Base-by-base conservation (phyloP, 2,888 invertebrate species). In the Vanessa cardui region DNA sequence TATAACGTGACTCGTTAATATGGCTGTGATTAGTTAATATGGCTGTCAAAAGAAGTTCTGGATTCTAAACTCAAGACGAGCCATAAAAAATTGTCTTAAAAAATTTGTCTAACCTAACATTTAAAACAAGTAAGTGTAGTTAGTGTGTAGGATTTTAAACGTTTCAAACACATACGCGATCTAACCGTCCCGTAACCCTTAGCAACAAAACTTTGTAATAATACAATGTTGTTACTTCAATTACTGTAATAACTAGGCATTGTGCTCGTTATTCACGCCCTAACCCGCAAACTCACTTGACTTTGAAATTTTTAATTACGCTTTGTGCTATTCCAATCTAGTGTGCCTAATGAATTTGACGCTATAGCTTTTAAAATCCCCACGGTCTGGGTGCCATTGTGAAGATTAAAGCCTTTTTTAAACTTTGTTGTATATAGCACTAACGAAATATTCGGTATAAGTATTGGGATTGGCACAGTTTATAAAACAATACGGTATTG, bases 221-320 rank as follows among this genome's bases (percentile, higher is more conserved):
- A 71, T 65, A 46, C 62, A 64, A 47, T 71, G 65, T 64, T 58
- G 76, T 82, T 82, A 81, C 84, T 84, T 82, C 84, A 86, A 87
- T 88, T 86, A 85, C 80, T 78, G 78, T 83, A 85, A 84, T 86
- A 83, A 86, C 83, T 82, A 80, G 76, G 82, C 79, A 83, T 83
- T 83, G 77, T 79, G 70, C 68, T 76, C 73, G 74, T 73, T 73
- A 76, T 77, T 78, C 76, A 77, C 77, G 78, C 77, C 73, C 76
- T 73, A 73, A 72, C 78, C 76, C 74, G 69, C 67, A 60, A 67
- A 72, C 73, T 66, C 72, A 73, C 73, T 77, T 74, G 71, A 73
- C 75, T 74, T 73, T 77, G 71, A 73, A 73, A 76, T 78, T 78
- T 73, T 75, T 75, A 74, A 75, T 72, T 73, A 70, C 72, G 63